phyloP scores from a whole-genome alignment of 2,797 vertebrate genomes.

The Chelidonichthys spinosus region DNA sequence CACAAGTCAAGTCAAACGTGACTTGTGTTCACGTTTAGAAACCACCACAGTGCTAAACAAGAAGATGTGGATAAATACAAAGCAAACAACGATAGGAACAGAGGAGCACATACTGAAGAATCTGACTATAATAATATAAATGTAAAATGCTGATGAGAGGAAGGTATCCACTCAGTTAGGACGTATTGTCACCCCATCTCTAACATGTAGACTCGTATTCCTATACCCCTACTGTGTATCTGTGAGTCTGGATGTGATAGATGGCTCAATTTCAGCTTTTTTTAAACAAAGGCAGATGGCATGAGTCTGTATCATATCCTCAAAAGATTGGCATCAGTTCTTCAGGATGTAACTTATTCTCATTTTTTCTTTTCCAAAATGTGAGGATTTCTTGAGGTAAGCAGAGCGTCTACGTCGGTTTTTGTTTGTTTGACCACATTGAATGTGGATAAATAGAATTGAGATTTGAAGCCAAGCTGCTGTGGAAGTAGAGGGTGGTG shows the following conservation, averaged over 20 bases:
- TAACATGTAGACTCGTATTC: conserved; percentile 3
- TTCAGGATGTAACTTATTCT: conserved; percentile 30
- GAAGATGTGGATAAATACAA: too few species aligned
- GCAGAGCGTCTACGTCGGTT: neutral
- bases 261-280: conserved; percentile 32
- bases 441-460: conserved; percentile 6
- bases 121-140: too few species aligned
- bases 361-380: conserved; percentile 5
- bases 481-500: neutral
- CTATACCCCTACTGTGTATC: neutral
- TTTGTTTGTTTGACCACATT: conserved; percentile 5
- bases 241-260: conserved; percentile 16
- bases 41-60: too few species aligned
- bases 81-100: too few species aligned
- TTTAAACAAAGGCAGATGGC: conserved; percentile 21
- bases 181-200: neutral
- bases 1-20: neutral
- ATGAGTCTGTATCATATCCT: conserved; percentile 24
- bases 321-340: conserved; percentile 30
- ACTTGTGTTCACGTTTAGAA: too few species aligned
- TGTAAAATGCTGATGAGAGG: too few species aligned
- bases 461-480: neutral
- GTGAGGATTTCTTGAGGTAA: conserved; percentile 35
- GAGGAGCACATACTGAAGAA: too few species aligned
- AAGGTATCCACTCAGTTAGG: conserved; percentile 6